Conservation (phyloP, 2,888 invertebrate species). For the Eupeodes luniger region DNA sequence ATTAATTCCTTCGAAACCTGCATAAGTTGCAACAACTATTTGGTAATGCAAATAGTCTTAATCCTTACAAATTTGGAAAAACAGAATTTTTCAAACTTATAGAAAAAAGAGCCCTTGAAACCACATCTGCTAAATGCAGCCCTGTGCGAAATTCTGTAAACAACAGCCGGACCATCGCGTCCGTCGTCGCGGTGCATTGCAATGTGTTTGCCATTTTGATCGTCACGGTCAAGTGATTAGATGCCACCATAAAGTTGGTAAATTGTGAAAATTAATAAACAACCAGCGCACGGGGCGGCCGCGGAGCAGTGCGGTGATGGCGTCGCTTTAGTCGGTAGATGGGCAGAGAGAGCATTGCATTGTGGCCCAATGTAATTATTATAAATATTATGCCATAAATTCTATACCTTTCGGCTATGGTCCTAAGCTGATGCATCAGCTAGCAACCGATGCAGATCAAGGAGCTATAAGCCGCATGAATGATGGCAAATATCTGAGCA, state of each 20-base stretch:
- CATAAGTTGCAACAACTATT: too few species aligned
- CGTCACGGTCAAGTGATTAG: constrained; percentile 69
- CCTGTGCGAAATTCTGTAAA: background rate
- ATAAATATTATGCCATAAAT: constrained; percentile 72
- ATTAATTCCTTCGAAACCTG: too few species aligned
- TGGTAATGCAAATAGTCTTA: too few species aligned
- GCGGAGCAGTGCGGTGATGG: background rate
- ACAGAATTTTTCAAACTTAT: too few species aligned
- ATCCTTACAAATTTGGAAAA: too few species aligned
- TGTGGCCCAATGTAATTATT: constrained; percentile 62
- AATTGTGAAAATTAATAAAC: constrained; percentile 75
- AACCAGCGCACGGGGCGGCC: constrained; percentile 11
- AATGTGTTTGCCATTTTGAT: constrained; percentile 44
- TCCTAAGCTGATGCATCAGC: constrained; percentile 18
- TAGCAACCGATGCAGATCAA: constrained; percentile 60
- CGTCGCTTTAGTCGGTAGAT: background rate
- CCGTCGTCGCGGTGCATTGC: background rate
- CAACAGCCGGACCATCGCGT: background rate
- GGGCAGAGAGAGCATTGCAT: constrained; percentile 6
- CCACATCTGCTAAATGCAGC: background rate
- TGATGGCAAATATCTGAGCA: constrained; percentile 61
- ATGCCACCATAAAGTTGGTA: constrained; percentile 71
- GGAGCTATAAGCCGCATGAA: constrained; percentile 65
- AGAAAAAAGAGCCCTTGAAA: background rate
- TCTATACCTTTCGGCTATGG: constrained; percentile 51